Evolutionary conservation across 2,113 vertebrate species (phyloP).

Genomic region (Phalacrocorax pelagicus): DNA sequence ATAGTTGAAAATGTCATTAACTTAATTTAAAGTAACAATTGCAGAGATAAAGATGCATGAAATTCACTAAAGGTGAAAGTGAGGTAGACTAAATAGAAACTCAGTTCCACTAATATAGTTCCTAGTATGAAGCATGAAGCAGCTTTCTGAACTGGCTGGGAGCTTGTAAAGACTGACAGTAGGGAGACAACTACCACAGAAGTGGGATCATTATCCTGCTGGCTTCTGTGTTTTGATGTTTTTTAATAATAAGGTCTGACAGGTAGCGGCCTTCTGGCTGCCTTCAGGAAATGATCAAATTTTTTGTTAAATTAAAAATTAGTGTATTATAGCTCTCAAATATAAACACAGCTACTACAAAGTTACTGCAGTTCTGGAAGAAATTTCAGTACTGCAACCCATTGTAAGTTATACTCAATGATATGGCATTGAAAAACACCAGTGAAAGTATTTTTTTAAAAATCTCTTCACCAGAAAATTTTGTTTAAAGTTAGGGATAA

Average conservation of each 20-base stretch:
- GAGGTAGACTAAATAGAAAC: neutral
- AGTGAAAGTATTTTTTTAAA: neutral
- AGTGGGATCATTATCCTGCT: neutral
- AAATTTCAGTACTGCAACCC: neutral
- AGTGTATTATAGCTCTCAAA: neutral
- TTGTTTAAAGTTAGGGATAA: neutral
- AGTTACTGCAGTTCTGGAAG: neutral
- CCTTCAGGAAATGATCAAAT: neutral
- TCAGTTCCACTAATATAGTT: neutral
- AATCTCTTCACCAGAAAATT: neutral
- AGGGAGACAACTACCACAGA: neutral
- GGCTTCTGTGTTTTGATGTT: neutral
- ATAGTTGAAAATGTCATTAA: neutral
- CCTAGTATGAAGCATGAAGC: neutral
- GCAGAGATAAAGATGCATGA: neutral
- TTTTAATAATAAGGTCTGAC: slow-evolving; percentile 1
- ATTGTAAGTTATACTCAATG: neutral
- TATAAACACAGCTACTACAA: neutral
- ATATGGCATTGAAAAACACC: neutral
- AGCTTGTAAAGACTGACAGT: neutral
- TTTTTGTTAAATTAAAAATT: neutral
- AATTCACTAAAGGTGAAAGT: neutral
- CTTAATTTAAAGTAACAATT: neutral
- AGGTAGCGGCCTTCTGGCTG: neutral
- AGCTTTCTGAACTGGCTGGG: neutral